Base-by-base conservation (phyloP, 2,888 invertebrate species). In the Heteromurus nitidus region DNA sequence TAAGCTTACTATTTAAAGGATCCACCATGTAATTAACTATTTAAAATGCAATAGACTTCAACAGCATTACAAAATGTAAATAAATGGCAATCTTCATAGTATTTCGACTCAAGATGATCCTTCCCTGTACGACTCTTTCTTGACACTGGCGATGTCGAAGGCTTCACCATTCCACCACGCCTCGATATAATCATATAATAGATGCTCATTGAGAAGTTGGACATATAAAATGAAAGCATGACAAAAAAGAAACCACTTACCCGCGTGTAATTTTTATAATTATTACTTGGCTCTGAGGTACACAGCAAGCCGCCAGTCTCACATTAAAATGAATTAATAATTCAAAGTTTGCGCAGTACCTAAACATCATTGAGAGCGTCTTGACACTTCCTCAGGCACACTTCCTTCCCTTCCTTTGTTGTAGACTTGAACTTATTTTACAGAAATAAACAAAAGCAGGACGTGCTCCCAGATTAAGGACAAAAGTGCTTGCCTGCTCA, bases 351-450 rank as follows among this genome's bases (percentile, higher is more conserved):
- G n/a, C n/a, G n/a, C n/a, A n/a, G n/a, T n/a, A n/a, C n/a, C n/a
- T n/a, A 44, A 44, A 44, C 44, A n/a, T 44, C 44, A 13, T 44
- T 44, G 44, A 13, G 50, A 18, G 20, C 58, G n/a, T 53, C n/a
- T 36, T 42, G 55, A 58, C 58, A 42, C 26, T 70, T 58, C 55
- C 55, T 62, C 62, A 47, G 30, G 68, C 53, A 18, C 22, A 72
- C 20, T 75, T 75, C 75, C 75, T 65, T 75, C 75, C 75, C 55
- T 67, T 75, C 42, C 67, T 65, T 75, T n/a, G n/a, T n/a, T n/a
- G n/a, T n/a, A 13, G 67, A 67, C 75, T 75, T 75, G 75, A 75
- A 75, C 75, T 75, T 75, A 67, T 65, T 75, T 65, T 20, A 75
- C 7, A 53, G 18, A 67, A 7, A 55, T 16, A 73, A 13, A 73